Evolutionary conservation across 2,888 invertebrate species (phyloP), one percentile per base, ranked within the genome.

Genomic region (Lasioglossum oenotherae): DNA sequence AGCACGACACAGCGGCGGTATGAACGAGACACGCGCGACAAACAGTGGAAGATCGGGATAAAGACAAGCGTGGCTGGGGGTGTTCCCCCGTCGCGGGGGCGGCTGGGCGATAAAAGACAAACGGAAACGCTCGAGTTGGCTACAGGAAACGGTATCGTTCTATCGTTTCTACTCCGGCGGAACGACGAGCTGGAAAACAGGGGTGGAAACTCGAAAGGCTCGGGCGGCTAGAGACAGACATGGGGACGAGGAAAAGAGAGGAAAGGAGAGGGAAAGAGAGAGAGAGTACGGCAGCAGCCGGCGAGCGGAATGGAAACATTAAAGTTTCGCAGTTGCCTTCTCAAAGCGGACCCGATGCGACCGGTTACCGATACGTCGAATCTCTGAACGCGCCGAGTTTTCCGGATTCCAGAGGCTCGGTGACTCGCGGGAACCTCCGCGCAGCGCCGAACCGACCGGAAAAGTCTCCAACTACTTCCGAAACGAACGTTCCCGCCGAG

Each of bases 151-250:
- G 79, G 49, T 84, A 83, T 84, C 86, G 86, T 83, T 74, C 80
- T 85, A 87, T 90, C 84, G 71, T 72, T 87, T 74, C 86, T 79
- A 72, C 81, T 79, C 81, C 49, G 81, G 78, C 80, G 85, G 31
- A 86, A 84, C 85, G 86, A 87, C 78, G 78, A 79, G 74, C 64
- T 44, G 41, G 82, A 82, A 81, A 85, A 75, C 78, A 67, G 35
- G 67, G 67, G 67, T 35, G 78, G 72, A 72, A 75, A 71, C 72
- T 85, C 41, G 80, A 74, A 80, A 86, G 78, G 81, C 79, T 38
- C 74, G 38, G 57, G 46, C 4, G 12, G n/a, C 57, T 53, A 23
- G 23, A 53, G 23, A 53, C 53, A n/a, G 53, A n/a, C 53, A 23
- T 10, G 53, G 53, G 8, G n/a, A n/a, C n/a, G n/a, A 57, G 57